Base-by-base conservation (phyloP, 2,113 vertebrate species). In the Lynx canadensis region DNA sequence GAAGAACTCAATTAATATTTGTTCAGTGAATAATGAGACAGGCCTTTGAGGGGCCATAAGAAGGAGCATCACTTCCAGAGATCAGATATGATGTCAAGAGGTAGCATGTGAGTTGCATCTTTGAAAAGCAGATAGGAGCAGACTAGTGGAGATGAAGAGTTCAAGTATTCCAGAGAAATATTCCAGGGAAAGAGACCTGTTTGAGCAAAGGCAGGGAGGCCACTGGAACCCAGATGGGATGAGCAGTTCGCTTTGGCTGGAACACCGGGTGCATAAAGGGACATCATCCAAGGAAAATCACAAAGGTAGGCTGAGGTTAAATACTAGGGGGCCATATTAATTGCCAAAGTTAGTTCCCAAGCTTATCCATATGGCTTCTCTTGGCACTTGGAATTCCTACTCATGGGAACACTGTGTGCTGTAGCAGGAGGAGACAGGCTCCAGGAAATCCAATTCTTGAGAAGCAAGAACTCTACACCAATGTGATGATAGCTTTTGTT, bases 401-500 rank as follows among this genome's bases (percentile, higher is more conserved):
- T 93, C 52, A 5, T 52, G 38, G 25, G 45, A 96, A 93, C 1
- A 1, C 11, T 57, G 48, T 92, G 63, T 91, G 68, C 38, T 89
- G 1, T 16, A 89, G 87, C 45, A 23, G 25, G 36, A 94, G 81
- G 13, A 94, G 57, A 88, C 19, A 60, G 78, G 92, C 27, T 4
- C 81, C 88, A 89, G 83, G 96, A 94, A 94, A 92, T 38, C 45
- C 78, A 93, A 8, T 69, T 87, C 87, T 91, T 31, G 48, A 95
- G 89, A 94, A 95, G 78, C 68, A 89, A 95, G 76, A 80, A 96
- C 76, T 78, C 87, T 48, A 82, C 84, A 86, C 66, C 82, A 91
- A 83, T 16, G 79, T 95, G 95, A 96, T 97, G 94, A 98, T 36
- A 96, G 93, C 93, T 89, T 50, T 96, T 68, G 1, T 95, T 85